Conservation (phyloP, 2,888 invertebrate genomes). For the Halictus ligatus region DNA sequence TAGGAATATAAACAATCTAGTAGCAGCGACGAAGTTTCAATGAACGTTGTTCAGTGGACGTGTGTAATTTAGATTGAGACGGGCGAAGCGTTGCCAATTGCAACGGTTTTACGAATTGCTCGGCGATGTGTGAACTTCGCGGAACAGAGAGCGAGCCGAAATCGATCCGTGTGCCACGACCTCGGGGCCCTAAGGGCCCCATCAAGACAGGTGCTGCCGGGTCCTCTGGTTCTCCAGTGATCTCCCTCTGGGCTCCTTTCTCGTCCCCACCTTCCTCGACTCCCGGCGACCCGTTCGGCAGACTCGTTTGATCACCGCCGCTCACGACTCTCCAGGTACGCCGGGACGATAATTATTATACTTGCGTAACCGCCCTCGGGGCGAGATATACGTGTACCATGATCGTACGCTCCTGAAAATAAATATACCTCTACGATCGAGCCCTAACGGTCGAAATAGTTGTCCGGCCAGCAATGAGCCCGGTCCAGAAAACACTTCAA, state of each 20-base stretch:
- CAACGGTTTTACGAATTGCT: neutral
- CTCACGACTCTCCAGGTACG: conserved; percentile 71
- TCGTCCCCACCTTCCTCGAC: conserved; percentile 50
- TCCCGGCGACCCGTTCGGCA: conserved; percentile 69
- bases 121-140: conserved; percentile 4
- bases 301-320: conserved; percentile 76
- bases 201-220: conserved; percentile 69
- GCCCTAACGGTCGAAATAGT: neutral
- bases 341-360: conserved; percentile 75
- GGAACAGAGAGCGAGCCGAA: conserved; percentile 26
- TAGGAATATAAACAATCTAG: neutral
- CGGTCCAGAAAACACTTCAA: neutral
- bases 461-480: neutral
- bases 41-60: neutral
- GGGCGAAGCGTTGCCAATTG: neutral
- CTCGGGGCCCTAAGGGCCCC: conserved; percentile 56
- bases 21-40: neutral
- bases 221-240: conserved; percentile 41
- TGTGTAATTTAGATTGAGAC: neutral
- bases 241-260: conserved; percentile 53
- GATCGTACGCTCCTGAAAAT: conserved; percentile 60
- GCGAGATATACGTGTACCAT: conserved; percentile 68
- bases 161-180: conserved; percentile 67
- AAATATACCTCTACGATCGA: conserved; percentile 42
- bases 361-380: conserved; percentile 73